Percentiles rank a stretch among this genome's conserved stretches.
Evolutionary conservation across 2,797 vertebrate species (phyloP).

Genomic region (Lophius americanus): DNA sequence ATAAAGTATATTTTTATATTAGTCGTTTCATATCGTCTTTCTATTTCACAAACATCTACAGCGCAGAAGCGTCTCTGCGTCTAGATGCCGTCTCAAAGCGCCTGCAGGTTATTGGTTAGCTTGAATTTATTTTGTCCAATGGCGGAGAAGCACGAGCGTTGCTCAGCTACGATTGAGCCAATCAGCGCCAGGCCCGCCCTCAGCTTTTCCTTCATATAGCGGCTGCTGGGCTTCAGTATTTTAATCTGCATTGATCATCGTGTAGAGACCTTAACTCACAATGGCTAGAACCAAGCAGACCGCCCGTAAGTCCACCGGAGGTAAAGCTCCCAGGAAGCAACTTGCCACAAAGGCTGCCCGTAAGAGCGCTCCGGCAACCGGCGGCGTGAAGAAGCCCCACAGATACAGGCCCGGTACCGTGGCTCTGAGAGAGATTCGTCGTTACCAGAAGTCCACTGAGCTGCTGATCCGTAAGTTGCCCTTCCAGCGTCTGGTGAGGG

Average conservation of each 20-base stretch:
- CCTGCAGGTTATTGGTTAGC: neutral
- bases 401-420: neutral
- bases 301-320: slow-evolving; percentile 24
- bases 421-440: neutral
- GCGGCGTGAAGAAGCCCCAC: neutral
- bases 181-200: neutral
- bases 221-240: no score
- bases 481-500: slow-evolving; percentile 1
- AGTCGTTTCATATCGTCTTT: no score
- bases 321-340: slow-evolving; percentile 19
- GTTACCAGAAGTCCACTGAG: slow-evolving; percentile 8
- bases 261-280: neutral
- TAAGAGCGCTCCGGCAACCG: slow-evolving; percentile 4
- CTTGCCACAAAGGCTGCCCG: slow-evolving; percentile 12
- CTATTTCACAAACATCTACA: no score
- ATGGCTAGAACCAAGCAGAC: slow-evolving; percentile 9
- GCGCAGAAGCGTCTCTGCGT: no score
- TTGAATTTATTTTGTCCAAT: neutral
- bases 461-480: slow-evolving; percentile 7
- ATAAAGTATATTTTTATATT: no score
- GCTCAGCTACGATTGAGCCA: neutral
- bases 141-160: neutral
- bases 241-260: no score
- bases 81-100: no score
- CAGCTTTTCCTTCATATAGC: no score